Evolutionary conservation across 23 tunicate genomes (phyloP).

Genomic region (Aplidium turbinatum): DNA sequence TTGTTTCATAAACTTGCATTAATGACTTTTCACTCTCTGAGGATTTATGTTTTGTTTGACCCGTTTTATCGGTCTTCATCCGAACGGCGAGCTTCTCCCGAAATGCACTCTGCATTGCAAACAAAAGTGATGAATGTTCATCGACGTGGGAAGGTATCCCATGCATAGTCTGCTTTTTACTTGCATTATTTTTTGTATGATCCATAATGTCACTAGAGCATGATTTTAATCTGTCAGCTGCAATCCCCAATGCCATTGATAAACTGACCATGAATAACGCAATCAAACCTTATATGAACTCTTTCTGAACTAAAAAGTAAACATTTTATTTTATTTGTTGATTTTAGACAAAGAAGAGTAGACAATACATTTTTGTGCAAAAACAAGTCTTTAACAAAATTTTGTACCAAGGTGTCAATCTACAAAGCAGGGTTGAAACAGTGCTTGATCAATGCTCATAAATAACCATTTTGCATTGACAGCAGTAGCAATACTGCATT

Average conservation of each 20-base stretch:
- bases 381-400: too few species aligned
- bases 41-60: slow-evolving; percentile 1
- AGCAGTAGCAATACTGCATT: too few species aligned
- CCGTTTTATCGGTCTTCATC: background rate
- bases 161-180: too few species aligned
- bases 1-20: slow-evolving; percentile 44
- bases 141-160: background rate
- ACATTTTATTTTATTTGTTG: background rate
- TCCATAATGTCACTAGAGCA: background rate
- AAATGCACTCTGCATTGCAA: slow-evolving; percentile 20
- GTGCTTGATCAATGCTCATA: too few species aligned
- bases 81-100: slow-evolving; percentile 25
- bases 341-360: too few species aligned
- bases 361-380: too few species aligned
- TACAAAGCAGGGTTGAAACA: too few species aligned
- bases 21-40: slow-evolving; percentile 44
- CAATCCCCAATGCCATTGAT: slow-evolving; percentile 24
- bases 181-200: background rate
- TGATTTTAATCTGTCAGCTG: background rate
- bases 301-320: background rate
- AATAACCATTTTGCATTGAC: too few species aligned
- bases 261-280: background rate
- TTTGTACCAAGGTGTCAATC: too few species aligned
- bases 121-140: slow-evolving; percentile 12
- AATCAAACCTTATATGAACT: background rate